Base-by-base conservation (phyloP, 1,140 invertebrate genomes). In the Euglossa dilemma region DNA sequence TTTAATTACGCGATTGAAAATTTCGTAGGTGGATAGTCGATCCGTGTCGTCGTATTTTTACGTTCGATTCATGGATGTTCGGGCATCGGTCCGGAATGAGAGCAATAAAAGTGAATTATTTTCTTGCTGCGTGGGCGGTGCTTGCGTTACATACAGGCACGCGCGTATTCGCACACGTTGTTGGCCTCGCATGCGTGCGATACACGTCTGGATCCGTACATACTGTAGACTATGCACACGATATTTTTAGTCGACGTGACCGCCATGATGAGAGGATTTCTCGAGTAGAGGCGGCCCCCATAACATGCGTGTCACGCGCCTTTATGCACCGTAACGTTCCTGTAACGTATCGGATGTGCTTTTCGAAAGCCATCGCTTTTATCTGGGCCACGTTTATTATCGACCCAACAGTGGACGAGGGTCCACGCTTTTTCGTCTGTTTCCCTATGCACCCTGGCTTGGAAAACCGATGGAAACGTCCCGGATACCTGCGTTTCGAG, bases 211-310 rank as follows among this genome's bases (percentile, higher is more conserved):
- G 20, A 43, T 64, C 36, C 36, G 54, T 77, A 47, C 52, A 25
- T 70, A 52, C 59, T 11, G n/a, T 20, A 16, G 47, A 70, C 67
- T 78, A 56, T 85, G 80, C 64, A 64, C 67, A 43, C 56, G 85
- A 78, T 87, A 87, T 87, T 87, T 86, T 87, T 87, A 87, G 84
- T 86, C 67, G 61, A 57, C 61, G 67, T 72, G 72, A 86, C 71
- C 84, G 78, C 67, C 67, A 61, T 57, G 77, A 81, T 66, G 77
- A 80, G 70, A 79, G 61, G 36, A 72, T 63, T 52, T 59, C 56
- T 75, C 57, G 66, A 14, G 71, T 59, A 57, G 20, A 57, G 82
- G 16, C 56, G 47, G 28, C 23, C 52, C 47, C 59, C 16, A 45
- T 73, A 73, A 73, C 20, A 74, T 50, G 54, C 79, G 28, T 73